Evolutionary conservation across 2,888 invertebrate species (phyloP), one percentile per base, ranked within the genome.

Genomic region (Callyntrura sp.): DNA sequence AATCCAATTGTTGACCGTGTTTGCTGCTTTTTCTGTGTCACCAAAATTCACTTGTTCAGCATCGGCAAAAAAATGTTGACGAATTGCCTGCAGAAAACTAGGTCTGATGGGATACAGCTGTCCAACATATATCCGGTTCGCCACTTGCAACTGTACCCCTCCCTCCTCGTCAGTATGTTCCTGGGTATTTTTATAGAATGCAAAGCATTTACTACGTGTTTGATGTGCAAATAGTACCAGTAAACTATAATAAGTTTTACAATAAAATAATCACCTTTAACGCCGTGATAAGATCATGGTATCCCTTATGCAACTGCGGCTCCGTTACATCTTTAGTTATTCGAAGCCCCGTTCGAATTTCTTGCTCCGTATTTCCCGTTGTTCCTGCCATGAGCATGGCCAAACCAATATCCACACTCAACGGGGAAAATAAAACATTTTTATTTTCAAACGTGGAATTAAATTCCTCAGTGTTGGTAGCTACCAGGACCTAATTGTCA

Each of bases 1-100:
- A 65, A 98, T 97, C 97, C 98, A 98, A 55, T 94, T 93, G 94
- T 99, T 99, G 78, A 99, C 98, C 0, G 94, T 94, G 8, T 94
- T 45, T 0, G 95, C 95, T 0, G 96, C 95, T n/a, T 94, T 94
- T 0, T 93, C 93, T 0, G 95, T 94, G 28, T 96, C 92, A 0
- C 87, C 93, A 93, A 98, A 98, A 93, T 97, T 94, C 0, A 97
- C 92, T 65, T 95, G 95, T 93, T 97, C 95, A 2, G 96, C 95
- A 35, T 95, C 96, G 0, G 97, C 96, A 65, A 95, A 95, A 94
- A 97, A 97, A 35, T 96, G 95, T 62, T 96, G 95, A 5, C 95
- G 93, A 0, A 97, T 96, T 62, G 96, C 12, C 28, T 91, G 81
- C 17, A 88, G 76, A 48, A 85, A 91, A 9, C 73, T 14, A 0